These are phyloP conservation scores for Dendrocopos noguchii DNA, from an alignment of 2,113 vertebrate genomes.

Conservation along the genomic window DNA sequence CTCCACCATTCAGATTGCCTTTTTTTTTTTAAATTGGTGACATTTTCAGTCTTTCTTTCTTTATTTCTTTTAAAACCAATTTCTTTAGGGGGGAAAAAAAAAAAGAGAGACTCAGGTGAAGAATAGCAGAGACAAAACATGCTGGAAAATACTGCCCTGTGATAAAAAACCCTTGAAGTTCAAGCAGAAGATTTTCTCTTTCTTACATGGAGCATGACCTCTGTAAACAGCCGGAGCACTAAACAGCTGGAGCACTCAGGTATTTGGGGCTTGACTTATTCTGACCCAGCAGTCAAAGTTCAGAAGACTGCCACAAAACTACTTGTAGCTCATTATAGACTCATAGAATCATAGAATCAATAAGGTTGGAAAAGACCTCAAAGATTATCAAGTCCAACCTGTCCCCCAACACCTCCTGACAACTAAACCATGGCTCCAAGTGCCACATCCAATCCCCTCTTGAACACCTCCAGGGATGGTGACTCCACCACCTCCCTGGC, in stretches of 20 bases:
- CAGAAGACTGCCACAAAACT: not conserved
- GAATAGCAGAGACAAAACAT: fast-evolving
- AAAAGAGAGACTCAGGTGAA: not conserved
- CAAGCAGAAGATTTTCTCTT: not conserved
- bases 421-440: no score
- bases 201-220: not conserved
- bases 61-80: no score
- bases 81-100: not conserved
- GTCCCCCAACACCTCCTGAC: no score
- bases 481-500: no score
- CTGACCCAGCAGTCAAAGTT: not conserved
- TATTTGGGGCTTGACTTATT: not conserved
- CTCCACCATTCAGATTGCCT: no score
- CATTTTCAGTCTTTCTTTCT: no score
- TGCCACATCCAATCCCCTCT: no score
- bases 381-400: no score
- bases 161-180: not conserved
- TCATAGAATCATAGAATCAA: not conserved
- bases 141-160: not conserved
- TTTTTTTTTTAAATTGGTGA: no score
- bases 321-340: not conserved
- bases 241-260: fast-evolving
- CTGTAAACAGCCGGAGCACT: no score
- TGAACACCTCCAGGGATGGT: no score
- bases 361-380: no score